Percentiles rank a stretch among this genome's conserved stretches.
Conservation (phyloP, 2,113 vertebrate genomes). For the Daphoenositta chrysoptera region DNA sequence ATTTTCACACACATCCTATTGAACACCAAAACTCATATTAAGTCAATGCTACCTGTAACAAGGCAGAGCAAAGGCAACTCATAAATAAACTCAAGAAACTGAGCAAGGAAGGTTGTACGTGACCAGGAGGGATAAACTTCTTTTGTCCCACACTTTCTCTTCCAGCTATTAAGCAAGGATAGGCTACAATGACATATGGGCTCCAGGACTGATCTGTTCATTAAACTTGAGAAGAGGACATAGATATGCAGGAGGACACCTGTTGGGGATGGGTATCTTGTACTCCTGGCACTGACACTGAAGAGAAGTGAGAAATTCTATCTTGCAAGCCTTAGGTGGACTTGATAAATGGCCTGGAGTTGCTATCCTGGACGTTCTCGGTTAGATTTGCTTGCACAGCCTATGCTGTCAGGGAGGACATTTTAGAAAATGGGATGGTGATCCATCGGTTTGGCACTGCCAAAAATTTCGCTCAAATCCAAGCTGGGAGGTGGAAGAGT, state of each 20-base stretch:
- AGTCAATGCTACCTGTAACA: neutral
- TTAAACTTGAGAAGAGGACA: neutral
- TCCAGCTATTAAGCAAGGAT: neutral
- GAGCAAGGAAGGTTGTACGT: neutral
- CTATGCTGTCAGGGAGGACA: neutral
- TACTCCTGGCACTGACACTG: neutral
- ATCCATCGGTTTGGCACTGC: constrained; percentile 53
- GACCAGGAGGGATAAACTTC: neutral
- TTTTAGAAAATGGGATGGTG: constrained; percentile 38
- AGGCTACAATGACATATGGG: neutral
- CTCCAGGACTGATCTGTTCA: neutral
- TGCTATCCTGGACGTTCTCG: neutral
- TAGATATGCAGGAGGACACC: neutral
- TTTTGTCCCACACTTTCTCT: neutral
- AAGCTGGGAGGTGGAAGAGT: constrained; percentile 15
- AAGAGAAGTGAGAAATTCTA: constrained; percentile 23
- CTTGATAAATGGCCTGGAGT: constrained; percentile 21
- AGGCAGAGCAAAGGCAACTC: neutral
- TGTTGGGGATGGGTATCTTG: neutral
- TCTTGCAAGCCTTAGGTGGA: neutral
- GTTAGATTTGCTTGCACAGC: constrained; percentile 6
- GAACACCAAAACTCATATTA: neutral
- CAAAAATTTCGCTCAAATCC: constrained; percentile 7
- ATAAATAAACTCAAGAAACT: neutral
- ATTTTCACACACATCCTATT: neutral